Percentiles rank a stretch among this genome's conserved stretches.
Conservation (phyloP, 1,140 invertebrate species). For the Xylocopa sonorina region DNA sequence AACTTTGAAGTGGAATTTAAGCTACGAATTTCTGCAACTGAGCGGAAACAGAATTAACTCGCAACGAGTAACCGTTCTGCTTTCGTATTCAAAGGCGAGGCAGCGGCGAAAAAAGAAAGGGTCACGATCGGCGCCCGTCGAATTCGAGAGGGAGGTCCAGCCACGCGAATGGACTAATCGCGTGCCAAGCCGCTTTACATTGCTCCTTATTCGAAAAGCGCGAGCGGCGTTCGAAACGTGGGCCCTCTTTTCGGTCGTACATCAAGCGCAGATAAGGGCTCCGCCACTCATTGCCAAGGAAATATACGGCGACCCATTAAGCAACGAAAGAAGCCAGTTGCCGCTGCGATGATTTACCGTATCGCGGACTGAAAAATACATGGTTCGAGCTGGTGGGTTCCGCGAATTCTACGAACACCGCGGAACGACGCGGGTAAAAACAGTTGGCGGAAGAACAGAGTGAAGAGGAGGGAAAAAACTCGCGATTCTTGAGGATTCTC, state of each 20-base stretch:
- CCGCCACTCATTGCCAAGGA: slow-evolving; percentile 53
- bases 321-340: slow-evolving; percentile 13
- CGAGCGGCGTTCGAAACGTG: neutral
- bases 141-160: neutral
- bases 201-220: slow-evolving; percentile 27
- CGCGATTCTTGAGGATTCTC: neutral
- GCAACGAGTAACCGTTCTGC: neutral
- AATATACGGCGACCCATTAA: slow-evolving; percentile 55
- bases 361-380: slow-evolving; percentile 22
- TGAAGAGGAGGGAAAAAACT: too few species aligned
- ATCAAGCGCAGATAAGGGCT: slow-evolving; percentile 53
- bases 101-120: too few species aligned
- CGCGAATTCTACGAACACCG: neutral
- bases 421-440: neutral
- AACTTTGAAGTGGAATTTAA: too few species aligned
- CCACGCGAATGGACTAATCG: slow-evolving; percentile 22
- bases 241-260: slow-evolving; percentile 19
- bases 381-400: neutral
- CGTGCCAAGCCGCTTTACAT: slow-evolving; percentile 37
- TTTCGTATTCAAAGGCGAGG: neutral
- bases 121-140: too few species aligned
- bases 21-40: too few species aligned
- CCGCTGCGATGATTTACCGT: slow-evolving; percentile 34
- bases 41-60: too few species aligned
- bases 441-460: neutral